Percentiles rank a stretch among this genome's conserved stretches.
These are phyloP conservation scores for Cyanocitta stelleri DNA, from an alignment of 2,113 vertebrate genomes.

Conservation along the genomic window DNA sequence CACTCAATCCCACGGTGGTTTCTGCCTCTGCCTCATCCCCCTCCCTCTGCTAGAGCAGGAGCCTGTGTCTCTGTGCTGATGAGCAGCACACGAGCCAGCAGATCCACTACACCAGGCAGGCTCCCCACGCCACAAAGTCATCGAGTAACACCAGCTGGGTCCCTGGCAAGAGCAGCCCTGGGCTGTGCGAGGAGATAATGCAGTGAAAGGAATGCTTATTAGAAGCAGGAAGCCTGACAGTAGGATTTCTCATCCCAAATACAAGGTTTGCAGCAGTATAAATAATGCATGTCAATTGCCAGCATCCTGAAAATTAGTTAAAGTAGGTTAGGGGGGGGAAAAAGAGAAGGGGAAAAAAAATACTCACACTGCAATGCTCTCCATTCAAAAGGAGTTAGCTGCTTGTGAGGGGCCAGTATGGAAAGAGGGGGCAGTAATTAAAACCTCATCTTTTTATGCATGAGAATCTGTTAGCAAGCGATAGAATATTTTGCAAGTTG, in stretches of 20 bases:
- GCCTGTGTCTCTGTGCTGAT: constrained; percentile 4
- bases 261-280: constrained; percentile 31
- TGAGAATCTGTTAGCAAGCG: neutral
- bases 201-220: constrained; percentile 46
- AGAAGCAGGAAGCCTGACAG: constrained; percentile 27
- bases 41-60: neutral
- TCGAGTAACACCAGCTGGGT: constrained; percentile 42
- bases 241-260: constrained; percentile 33
- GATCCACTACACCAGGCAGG: neutral
- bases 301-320: constrained; percentile 49
- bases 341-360: neutral
- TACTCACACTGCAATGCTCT: neutral
- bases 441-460: neutral
- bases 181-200: constrained; percentile 16
- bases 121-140: constrained; percentile 29
- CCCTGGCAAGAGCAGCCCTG: constrained; percentile 55
- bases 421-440: neutral
- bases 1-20: neutral
- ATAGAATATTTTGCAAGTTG: neutral
- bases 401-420: neutral
- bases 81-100: neutral
- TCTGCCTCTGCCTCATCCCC: neutral
- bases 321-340: neutral
- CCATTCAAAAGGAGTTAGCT: neutral
- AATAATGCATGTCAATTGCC: constrained; percentile 54